Conservation (phyloP, 2,113 vertebrate genomes). For the Colossoma macropomum region DNA sequence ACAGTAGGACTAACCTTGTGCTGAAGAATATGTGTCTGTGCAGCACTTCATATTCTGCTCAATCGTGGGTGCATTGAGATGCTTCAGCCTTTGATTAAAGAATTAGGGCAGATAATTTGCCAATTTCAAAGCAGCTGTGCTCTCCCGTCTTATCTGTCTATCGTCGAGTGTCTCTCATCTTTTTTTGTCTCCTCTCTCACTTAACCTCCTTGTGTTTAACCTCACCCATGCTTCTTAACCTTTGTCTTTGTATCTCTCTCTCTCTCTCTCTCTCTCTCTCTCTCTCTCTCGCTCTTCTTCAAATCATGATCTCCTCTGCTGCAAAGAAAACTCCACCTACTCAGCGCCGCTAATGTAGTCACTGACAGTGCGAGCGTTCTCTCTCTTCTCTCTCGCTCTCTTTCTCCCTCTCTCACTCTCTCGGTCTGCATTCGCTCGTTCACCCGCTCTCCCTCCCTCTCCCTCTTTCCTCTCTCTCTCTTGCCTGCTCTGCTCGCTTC, state of each 20-base stretch:
- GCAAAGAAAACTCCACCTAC: constrained; percentile 81
- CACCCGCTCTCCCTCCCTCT: constrained; percentile 18
- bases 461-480: constrained; percentile 25
- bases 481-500: constrained; percentile 29
- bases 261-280: constrained; percentile 12
- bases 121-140: background rate
- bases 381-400: constrained; percentile 58
- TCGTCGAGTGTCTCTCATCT: constrained; percentile 35
- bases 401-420: constrained; percentile 37
- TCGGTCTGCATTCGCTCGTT: constrained; percentile 27
- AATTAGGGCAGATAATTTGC: constrained; percentile 3
- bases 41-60: background rate
- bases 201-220: constrained; percentile 27
- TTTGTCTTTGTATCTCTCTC: constrained; percentile 9
- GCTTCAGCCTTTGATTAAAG: constrained; percentile 19
- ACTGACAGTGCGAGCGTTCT: constrained; percentile 66
- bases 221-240: constrained; percentile 46
- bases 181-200: constrained; percentile 8
- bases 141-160: constrained; percentile 29
- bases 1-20: background rate
- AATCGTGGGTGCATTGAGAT: constrained; percentile 11
- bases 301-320: constrained; percentile 72
- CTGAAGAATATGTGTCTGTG: constrained; percentile 13
- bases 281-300: constrained; percentile 53
- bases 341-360: constrained; percentile 77